phyloP scores from a whole-genome alignment of 2,888 invertebrate genomes.

The Euzophera pinguis region DNA sequence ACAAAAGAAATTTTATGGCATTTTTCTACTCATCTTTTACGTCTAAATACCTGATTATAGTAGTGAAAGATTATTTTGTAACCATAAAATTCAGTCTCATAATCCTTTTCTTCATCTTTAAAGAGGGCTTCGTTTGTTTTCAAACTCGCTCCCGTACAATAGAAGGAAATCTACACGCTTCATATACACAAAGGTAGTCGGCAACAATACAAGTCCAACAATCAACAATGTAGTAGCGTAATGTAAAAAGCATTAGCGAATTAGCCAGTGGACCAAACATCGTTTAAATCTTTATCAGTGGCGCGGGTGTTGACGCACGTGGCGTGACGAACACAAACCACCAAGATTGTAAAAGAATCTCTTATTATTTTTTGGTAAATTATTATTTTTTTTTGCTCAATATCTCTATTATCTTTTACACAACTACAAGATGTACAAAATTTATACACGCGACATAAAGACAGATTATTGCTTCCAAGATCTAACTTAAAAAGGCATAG shows the following conservation, averaged over 20 bases:
- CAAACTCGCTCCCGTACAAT: not conserved
- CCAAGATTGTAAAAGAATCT: not conserved
- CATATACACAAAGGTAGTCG: not conserved
- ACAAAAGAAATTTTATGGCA: no score
- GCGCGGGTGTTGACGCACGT: not conserved
- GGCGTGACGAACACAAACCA: not conserved
- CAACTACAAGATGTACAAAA: no score
- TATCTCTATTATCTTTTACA: no score
- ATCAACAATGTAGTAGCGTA: not conserved
- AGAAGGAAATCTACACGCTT: not conserved
- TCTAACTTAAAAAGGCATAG: no score
- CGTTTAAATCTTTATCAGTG: not conserved
- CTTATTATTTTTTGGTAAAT: not conserved
- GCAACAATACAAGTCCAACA: not conserved
- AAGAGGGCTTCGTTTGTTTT: not conserved
- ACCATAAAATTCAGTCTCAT: no score
- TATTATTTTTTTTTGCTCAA: no score
- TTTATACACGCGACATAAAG: no score
- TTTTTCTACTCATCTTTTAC: no score
- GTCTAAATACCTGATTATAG: no score
- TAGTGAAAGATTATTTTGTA: no score
- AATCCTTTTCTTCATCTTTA: no score
- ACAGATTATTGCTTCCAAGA: no score
- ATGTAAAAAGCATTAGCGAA: slow-evolving; percentile 1
- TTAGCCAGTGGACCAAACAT: not conserved